Percentiles rank a stretch among this genome's conserved stretches.
These are phyloP conservation scores for Eueides isabella DNA, from an alignment of 1,140 invertebrate genomes.

Conservation along the genomic window DNA sequence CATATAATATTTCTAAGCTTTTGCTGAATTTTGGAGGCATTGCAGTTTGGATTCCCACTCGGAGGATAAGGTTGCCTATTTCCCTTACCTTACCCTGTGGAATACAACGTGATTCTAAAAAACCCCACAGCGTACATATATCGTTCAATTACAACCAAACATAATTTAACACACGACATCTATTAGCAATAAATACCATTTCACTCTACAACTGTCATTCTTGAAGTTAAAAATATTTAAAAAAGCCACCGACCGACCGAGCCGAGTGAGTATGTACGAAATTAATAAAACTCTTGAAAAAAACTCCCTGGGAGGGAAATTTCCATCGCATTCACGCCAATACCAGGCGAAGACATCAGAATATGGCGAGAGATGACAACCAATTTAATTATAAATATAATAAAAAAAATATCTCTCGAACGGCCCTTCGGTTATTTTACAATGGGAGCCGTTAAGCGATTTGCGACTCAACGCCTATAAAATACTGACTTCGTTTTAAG, in stretches of 20 bases:
- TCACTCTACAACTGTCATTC: constrained; percentile 35
- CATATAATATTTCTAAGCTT: no score
- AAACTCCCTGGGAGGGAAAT: constrained; percentile 55
- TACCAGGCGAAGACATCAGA: constrained; percentile 72
- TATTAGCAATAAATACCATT: constrained; percentile 14
- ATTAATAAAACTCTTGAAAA: constrained; percentile 75
- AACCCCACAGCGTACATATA: not conserved
- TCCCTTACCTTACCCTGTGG: no score
- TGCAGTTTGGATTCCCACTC: no score
- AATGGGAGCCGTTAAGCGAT: constrained; percentile 42
- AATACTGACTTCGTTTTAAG: constrained; percentile 42
- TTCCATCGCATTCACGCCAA: constrained; percentile 73
- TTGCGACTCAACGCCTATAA: constrained; percentile 37
- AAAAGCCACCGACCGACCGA: constrained; percentile 19
- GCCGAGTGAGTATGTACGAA: constrained; percentile 48
- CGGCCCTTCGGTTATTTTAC: constrained; percentile 59
- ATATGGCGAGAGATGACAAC: constrained; percentile 76
- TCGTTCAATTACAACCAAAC: not conserved
- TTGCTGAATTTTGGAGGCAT: no score
- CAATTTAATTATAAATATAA: constrained; percentile 81
- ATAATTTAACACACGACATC: constrained; percentile 15
- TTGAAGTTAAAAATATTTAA: constrained; percentile 33
- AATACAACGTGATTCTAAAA: no score
- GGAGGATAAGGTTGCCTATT: no score
- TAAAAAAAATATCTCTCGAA: constrained; percentile 74